These are phyloP conservation scores for Thamnophis sirtalis DNA, from an alignment of 2,113 vertebrate species.

Conservation along the genomic window DNA sequence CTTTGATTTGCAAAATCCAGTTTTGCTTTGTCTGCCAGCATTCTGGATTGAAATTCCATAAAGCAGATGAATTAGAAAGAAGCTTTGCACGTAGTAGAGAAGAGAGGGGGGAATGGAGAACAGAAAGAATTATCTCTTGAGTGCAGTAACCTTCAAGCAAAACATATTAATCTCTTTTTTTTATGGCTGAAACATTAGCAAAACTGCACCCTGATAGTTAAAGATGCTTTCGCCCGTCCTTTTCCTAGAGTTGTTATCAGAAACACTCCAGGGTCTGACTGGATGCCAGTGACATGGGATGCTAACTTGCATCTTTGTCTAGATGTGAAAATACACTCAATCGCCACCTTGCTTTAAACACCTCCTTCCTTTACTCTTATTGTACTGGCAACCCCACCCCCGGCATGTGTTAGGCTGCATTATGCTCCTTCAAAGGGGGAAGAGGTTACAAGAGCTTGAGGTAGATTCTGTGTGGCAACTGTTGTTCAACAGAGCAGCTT, in stretches of 20 bases:
- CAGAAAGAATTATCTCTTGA: constrained; percentile 42
- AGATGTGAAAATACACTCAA: constrained; percentile 29
- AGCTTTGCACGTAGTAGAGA: constrained; percentile 46
- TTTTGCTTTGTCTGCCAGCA: constrained; percentile 58
- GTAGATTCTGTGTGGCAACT: constrained; percentile 47
- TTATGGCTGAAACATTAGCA: neutral
- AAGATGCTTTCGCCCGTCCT: neutral
- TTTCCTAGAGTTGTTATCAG: constrained; percentile 9
- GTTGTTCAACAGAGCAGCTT: constrained; percentile 38
- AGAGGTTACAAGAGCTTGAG: constrained; percentile 52
- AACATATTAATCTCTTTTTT: constrained; percentile 23
- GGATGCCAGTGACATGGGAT: neutral
- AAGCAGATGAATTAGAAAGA: constrained; percentile 55
- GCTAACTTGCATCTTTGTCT: constrained; percentile 24
- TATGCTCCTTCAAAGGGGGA: constrained; percentile 52
- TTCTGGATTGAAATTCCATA: constrained; percentile 53
- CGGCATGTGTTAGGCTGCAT: constrained; percentile 46
- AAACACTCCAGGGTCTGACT: neutral
- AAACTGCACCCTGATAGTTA: constrained; percentile 7
- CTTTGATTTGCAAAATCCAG: constrained; percentile 52
- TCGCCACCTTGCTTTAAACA: constrained; percentile 32
- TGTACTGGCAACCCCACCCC: constrained; percentile 28
- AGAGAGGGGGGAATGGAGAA: neutral
- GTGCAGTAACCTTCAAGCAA: constrained; percentile 10
- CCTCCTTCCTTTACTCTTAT: constrained; percentile 30